Evolutionary conservation across 2,888 invertebrate species (phyloP), one percentile per base, ranked within the genome.

Genomic region (Xanthorhoe spadicearia): DNA sequence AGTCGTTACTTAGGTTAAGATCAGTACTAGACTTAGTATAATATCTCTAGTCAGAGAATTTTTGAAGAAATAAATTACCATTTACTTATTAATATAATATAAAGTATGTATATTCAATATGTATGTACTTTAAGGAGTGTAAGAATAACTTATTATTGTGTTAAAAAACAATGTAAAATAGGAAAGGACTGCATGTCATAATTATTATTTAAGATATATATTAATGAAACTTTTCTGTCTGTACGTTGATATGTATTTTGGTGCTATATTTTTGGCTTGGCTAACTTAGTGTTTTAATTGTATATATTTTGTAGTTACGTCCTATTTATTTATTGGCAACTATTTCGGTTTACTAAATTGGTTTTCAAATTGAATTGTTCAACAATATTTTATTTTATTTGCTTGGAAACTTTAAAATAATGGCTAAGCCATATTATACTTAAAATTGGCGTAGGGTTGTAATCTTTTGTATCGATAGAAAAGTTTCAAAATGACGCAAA

Each of bases 1-100:
- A 89, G 85, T 83, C 78, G 83, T 85, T 84, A 68, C 59, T 62
- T 83, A 83, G 75, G 73, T 71, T 87, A 87, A 85, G 82, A 87
- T 89, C 86, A 86, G 84, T 88, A 86, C 71, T 91, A 91, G 89
- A 77, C 18, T 52, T 90, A 90, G 86, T 80, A 85, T 84, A 85
- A 71, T 87, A 90, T 92, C 90, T 92, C 93, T 93, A 93, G 93
- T 93, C 93, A 93, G 92, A 89, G 93, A 93, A 86, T 83, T 79
- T 87, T 87, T 89, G 86, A 88, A 86, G 86, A 87, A 84, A 83
- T 69, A 71, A 87, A 90, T 90, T 92, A 92, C 93, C 92, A 92
- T 90, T 91, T 90, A 89, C 86, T 88, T 90, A 89, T 89, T 88
- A 88, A 85, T 88, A 83, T 84, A 82, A 17, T 84, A 58, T 61